Percentiles rank a stretch among this genome's conserved stretches.
Conservation (phyloP, 2,888 invertebrate species). For the Heliconius ethilla region DNA sequence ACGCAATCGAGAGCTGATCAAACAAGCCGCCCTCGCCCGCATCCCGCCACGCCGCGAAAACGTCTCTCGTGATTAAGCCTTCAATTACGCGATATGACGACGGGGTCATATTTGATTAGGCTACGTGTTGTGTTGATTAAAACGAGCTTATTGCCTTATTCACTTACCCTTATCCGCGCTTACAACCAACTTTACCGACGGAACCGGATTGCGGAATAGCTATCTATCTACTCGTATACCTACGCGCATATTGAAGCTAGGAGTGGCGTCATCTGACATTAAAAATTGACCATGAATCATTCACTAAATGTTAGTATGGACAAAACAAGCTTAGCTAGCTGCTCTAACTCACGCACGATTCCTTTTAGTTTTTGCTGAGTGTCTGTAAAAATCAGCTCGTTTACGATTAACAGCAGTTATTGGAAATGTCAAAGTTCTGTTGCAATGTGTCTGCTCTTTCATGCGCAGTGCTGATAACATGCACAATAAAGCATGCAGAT, state of each 20-base stretch:
- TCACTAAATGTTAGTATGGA: slow-evolving; percentile 49
- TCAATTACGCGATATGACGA: slow-evolving; percentile 79
- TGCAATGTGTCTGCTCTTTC: slow-evolving; percentile 18
- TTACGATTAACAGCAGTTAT: not conserved
- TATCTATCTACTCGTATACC: slow-evolving; percentile 29
- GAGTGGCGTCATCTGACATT: slow-evolving; percentile 62
- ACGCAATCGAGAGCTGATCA: slow-evolving; percentile 70
- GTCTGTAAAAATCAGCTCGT: not conserved
- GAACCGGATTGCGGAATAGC: slow-evolving; percentile 60
- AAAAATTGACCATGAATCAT: slow-evolving; percentile 62
- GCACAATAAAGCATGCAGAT: slow-evolving; percentile 47
- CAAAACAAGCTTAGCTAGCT: slow-evolving; percentile 41
- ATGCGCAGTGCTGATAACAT: slow-evolving; percentile 40
- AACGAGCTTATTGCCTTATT: slow-evolving; percentile 79
- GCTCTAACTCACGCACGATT: slow-evolving; percentile 18
- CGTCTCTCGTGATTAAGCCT: slow-evolving; percentile 78
- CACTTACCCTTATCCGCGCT: slow-evolving; percentile 66
- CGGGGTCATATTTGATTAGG: slow-evolving; percentile 81
- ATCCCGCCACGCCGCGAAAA: slow-evolving; percentile 57
- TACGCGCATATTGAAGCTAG: slow-evolving; percentile 48
- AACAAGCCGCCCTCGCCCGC: slow-evolving; percentile 61
- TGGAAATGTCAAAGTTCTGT: not conserved
- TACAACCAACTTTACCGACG: slow-evolving; percentile 47
- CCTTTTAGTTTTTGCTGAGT: slow-evolving; percentile 33
- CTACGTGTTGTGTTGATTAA: slow-evolving; percentile 80